Percentiles rank a stretch among this genome's conserved stretches.
These are phyloP conservation scores for Microctonus brassicae DNA, from an alignment of 2,888 invertebrate species.

Conservation along the genomic window DNA sequence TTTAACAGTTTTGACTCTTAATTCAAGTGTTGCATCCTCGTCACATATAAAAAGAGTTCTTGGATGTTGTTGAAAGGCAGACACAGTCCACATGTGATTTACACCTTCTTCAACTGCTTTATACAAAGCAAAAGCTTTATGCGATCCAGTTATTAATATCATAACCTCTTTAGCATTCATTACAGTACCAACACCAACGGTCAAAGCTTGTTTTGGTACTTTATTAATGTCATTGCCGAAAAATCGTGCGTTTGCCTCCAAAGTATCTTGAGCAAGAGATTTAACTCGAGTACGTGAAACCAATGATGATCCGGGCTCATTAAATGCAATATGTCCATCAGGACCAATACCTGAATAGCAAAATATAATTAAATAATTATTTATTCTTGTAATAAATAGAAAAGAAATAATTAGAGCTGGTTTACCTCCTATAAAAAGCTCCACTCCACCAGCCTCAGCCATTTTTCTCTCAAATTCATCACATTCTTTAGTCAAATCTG, in stretches of 20 bases:
- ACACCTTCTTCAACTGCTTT: constrained; percentile 99
- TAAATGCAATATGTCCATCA: constrained; percentile 99
- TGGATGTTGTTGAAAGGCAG: constrained; percentile 97
- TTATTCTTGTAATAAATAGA: neutral
- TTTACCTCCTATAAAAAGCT: constrained; percentile 93
- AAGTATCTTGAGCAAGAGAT: constrained; percentile 95
- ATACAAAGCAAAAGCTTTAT: constrained; percentile 96
- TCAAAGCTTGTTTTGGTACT: constrained; percentile 95
- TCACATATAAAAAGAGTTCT: constrained; percentile 95
- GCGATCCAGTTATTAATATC: constrained; percentile 96
- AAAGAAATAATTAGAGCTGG: neutral
- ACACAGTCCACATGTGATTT: constrained; percentile 99
- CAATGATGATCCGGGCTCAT: constrained; percentile 97
- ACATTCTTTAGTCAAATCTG: constrained; percentile 89
- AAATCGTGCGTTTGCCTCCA: constrained; percentile 97
- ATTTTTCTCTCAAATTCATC: constrained; percentile 88
- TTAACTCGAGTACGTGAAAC: constrained; percentile 96
- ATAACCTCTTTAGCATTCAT: constrained; percentile 99
- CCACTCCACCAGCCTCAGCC: constrained; percentile 89
- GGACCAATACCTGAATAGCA: constrained; percentile 88
- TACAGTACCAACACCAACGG: constrained; percentile 98
- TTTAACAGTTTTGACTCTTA: constrained; percentile 97
- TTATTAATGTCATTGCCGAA: constrained; percentile 94
- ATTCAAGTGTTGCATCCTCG: constrained; percentile 96
- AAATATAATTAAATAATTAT: neutral